phyloP scores from a whole-genome alignment of 2,888 invertebrate species.

The Nycteola revayana region DNA sequence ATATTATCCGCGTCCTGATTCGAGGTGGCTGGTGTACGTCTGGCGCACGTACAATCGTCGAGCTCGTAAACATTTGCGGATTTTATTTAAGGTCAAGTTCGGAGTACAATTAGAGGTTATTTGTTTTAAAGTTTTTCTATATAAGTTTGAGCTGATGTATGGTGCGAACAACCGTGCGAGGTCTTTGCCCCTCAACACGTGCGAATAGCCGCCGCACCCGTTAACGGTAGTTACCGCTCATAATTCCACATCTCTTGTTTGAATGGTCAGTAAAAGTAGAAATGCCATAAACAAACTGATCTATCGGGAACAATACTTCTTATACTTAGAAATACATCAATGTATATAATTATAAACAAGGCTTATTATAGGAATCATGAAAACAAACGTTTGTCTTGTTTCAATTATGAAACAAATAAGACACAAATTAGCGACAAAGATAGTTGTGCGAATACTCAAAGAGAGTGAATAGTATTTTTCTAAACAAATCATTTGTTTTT shows the following conservation, averaged over 20 bases:
- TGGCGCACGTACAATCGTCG: conserved; percentile 7
- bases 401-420: too few relatives aligned
- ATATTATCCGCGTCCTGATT: too few relatives aligned
- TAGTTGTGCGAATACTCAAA: too few relatives aligned
- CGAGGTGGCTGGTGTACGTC: too few relatives aligned
- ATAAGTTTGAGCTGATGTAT: conserved; percentile 31
- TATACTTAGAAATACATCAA: too few relatives aligned
- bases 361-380: too few relatives aligned
- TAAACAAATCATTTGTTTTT: too few relatives aligned
- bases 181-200: conserved; percentile 61
- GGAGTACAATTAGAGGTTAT: conserved; percentile 14
- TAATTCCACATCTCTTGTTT: conserved; percentile 41
- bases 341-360: too few relatives aligned
- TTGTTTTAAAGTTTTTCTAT: conserved; percentile 24
- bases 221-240: conserved; percentile 57
- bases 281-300: conserved; percentile 24
- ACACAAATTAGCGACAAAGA: too few relatives aligned
- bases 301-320: too few relatives aligned
- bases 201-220: conserved; percentile 58
- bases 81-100: conserved; percentile 24
- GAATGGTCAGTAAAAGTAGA: conserved; percentile 29
- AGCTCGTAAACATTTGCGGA: conserved; percentile 12
- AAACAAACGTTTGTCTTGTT: too few relatives aligned
- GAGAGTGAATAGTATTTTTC: too few relatives aligned
- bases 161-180: conserved; percentile 40